Evolutionary conservation across 53 echinoderm and acorn worm genomes (phyloP), one percentile per base, ranked within the genome.

Genomic region (Echinarachnius parma): DNA sequence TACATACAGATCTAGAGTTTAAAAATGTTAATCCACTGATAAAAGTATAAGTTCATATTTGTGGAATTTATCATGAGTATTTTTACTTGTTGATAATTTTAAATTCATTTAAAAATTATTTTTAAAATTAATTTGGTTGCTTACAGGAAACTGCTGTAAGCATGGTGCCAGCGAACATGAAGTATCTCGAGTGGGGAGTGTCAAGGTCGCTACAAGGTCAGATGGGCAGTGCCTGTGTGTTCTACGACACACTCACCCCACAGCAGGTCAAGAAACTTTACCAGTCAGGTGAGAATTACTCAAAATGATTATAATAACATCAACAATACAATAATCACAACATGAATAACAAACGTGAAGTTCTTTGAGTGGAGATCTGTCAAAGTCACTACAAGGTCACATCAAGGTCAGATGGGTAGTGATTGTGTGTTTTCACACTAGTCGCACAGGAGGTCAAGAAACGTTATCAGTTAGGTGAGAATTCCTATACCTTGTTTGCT

Each of bases 341-440:
- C n/a, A n/a, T n/a, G n/a, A n/a, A n/a, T n/a, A n/a, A n/a, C 76
- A 10, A 83, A 79, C 74, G 80, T 89, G 83, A 86, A 89, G 54
- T 86, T 89, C 55, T 45, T 86, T 37, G 93, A 89, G 42, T 88
- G 85, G 88, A n/a, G n/a, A n/a, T n/a, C n/a, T n/a, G n/a, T n/a
- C n/a, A n/a, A n/a, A n/a, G 91, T 88, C 20, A 75, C 72, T 9
- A 71, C 91, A 27, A 75, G 88, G 79, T 92, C 91, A 34, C 46
- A 88, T 0, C 98, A 96, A 48, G 98, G 98, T 68, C 98, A 91
- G 58, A 77, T 96, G 77, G 98, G 98, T 2, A 98, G 86, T 77
- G 98, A 84, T 36, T 98, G 91, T 59, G 85, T 98, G 30, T 98
- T 98, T 62, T 87, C 39, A 85, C 88, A 9, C 66, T 98, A 5